Evolutionary conservation across 2,797 vertebrate species (phyloP).

Genomic region (Anabacerthia variegaticeps): DNA sequence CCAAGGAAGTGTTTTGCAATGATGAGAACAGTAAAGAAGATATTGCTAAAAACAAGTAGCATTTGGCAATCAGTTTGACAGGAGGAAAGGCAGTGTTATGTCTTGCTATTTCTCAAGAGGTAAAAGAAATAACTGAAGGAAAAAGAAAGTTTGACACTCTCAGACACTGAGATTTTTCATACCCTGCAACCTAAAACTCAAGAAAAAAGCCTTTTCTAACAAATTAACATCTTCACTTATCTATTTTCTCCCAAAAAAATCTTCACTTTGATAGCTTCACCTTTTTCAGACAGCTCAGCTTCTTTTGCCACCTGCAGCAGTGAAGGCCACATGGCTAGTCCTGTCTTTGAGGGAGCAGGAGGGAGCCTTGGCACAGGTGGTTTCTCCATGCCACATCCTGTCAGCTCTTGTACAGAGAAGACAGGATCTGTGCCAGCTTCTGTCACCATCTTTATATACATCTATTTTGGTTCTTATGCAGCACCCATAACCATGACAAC

Average conservation of each 20-base stretch:
- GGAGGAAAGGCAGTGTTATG: not conserved
- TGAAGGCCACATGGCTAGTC: not conserved
- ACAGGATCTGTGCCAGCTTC: not conserved
- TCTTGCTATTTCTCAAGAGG: not conserved
- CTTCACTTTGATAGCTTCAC: not conserved
- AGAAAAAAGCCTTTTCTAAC: not conserved
- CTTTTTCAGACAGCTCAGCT: not conserved
- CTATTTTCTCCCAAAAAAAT: not conserved
- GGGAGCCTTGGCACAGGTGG: slow-evolving; percentile 37
- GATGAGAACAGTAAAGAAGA: not conserved
- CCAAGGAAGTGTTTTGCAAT: not conserved
- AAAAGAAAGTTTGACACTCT: not conserved
- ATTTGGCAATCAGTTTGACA: not conserved
- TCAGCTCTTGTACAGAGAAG: not conserved
- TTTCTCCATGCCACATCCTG: not conserved
- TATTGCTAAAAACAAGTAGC: not conserved
- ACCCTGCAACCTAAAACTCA: not conserved
- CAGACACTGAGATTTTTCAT: not conserved
- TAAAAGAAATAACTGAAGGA: not conserved
- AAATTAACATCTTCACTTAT: not conserved
- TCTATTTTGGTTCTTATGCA: slow-evolving; percentile 44
- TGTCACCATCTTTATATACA: slow-evolving; percentile 18
- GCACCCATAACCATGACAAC: slow-evolving; percentile 64
- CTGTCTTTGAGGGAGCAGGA: not conserved
- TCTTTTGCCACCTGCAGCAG: not conserved